Base-by-base conservation (phyloP, 2,797 vertebrate genomes). In the Bradypodion pumilum region DNA sequence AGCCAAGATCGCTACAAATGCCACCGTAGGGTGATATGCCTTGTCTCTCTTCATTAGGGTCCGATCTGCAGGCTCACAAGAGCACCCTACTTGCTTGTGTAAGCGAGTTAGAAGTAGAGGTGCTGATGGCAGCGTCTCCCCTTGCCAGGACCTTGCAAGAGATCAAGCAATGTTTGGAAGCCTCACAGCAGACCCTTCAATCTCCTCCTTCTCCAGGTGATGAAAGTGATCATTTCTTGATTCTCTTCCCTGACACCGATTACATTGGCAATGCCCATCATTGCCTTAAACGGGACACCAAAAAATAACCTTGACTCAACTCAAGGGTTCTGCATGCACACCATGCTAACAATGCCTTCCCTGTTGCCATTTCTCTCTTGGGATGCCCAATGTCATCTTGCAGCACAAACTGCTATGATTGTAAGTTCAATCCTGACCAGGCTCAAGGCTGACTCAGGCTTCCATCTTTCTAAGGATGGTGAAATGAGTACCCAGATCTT, bases 141-240 rank as follows among this genome's bases (percentile, higher is more conserved):
- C 94, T 97, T 37, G 96, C 95, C 89, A 96, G 94, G 90, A 97
- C 96, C 3, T 94, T 97, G 60, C 92, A 92, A 81, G 96, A 97
- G 63, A 97, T 97, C 87, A 97, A 96, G 74, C 94, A 96, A 77
- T 96, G 94, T 70, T 91, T 98, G 79, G 93, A 96, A 79, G 93
- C 90, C 4, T 91, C 96, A 21, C 81, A 87, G n/a, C 78, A 59
- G 0, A 42, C 40, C 13, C 62, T 62, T 37, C 46, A 2, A 7
- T 23, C 29, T 4, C 21, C 7, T n/a, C 13, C 86, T 9, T 32
- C 44, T 32, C 4, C 78, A 87, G 88, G 81, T 91, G 56, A 81
- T 9, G 49, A 29, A 69, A 5, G 8, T 5, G 29, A 35, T 8
- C 2, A 8, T 77, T 37, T 40, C 0, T 25, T 65, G 40, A 9